phyloP scores from a whole-genome alignment of 2,797 vertebrate genomes.

The Notamacropus eugenii region DNA sequence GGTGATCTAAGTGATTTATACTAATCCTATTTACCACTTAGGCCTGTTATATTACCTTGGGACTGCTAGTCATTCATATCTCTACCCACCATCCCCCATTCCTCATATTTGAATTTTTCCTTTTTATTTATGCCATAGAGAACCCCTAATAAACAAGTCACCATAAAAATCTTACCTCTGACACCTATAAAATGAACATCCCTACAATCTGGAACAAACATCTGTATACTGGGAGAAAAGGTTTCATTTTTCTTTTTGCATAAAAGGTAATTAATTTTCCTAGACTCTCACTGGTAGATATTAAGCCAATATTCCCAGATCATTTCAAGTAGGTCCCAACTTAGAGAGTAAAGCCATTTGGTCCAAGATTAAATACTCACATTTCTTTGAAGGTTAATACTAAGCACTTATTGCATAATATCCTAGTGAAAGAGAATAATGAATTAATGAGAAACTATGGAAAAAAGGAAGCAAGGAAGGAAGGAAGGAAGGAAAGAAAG shows the following conservation, averaged over 20 bases:
- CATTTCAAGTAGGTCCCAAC: background rate
- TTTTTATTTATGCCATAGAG: background rate
- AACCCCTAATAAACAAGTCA: background rate
- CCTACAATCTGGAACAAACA: background rate
- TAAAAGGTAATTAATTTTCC: background rate
- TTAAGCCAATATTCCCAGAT: background rate
- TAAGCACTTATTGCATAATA: background rate
- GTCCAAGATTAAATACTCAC: background rate
- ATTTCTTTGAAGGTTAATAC: background rate
- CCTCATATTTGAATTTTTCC: background rate
- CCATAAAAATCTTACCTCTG: slow-evolving; percentile 11
- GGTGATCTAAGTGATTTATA: slow-evolving; percentile 25
- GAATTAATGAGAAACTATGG: background rate
- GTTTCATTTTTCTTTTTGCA: background rate
- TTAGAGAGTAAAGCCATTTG: background rate
- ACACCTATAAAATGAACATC: background rate
- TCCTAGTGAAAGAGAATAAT: background rate
- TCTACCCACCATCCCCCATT: background rate
- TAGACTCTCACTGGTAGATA: background rate
- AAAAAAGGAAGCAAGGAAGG: background rate
- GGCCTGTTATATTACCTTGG: background rate
- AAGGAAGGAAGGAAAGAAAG: background rate
- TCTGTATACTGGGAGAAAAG: background rate
- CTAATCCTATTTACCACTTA: slow-evolving; percentile 24
- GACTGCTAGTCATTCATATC: slow-evolving; percentile 14